Conservation (phyloP, 2,888 invertebrate genomes). For the Empis livida region DNA sequence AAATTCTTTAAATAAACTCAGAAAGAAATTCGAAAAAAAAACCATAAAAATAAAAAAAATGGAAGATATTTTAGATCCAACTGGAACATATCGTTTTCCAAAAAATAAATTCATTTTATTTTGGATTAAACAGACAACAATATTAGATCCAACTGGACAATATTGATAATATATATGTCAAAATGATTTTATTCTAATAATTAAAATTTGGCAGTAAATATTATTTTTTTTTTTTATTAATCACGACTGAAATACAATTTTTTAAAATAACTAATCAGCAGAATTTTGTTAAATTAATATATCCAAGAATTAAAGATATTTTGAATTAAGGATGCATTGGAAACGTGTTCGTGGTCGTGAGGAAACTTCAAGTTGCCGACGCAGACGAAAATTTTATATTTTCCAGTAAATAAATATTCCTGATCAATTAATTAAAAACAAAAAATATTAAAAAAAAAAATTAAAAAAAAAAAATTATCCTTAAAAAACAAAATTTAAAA, state of each 20-base stretch:
- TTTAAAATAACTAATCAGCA: no score
- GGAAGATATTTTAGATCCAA: conserved; percentile 28
- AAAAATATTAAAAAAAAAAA: no score
- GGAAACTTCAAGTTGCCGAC: conserved; percentile 36
- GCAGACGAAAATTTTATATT: conserved; percentile 27
- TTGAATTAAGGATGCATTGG: conserved; percentile 23
- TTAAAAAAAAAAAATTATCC: no score
- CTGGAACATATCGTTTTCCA: conserved; percentile 27
- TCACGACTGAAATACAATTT: not conserved
- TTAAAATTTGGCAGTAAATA: not conserved
- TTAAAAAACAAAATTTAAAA: no score
- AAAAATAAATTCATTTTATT: conserved; percentile 1
- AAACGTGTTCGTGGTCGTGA: conserved; percentile 33
- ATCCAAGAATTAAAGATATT: not conserved
- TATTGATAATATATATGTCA: conserved; percentile 17
- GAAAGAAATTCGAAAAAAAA: not conserved
- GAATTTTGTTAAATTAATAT: no score
- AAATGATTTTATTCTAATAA: not conserved
- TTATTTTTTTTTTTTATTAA: not conserved
- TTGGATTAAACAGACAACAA: no score
- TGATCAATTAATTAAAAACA: no score
- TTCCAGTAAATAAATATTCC: not conserved
- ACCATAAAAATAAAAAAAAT: conserved; percentile 13
- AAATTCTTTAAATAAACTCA: conserved; percentile 1
- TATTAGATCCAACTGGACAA: conserved; percentile 30